These are phyloP conservation scores for Meandrina meandrites DNA, from an alignment of 92 coral and sea anemone genomes.

Conservation along the genomic window DNA sequence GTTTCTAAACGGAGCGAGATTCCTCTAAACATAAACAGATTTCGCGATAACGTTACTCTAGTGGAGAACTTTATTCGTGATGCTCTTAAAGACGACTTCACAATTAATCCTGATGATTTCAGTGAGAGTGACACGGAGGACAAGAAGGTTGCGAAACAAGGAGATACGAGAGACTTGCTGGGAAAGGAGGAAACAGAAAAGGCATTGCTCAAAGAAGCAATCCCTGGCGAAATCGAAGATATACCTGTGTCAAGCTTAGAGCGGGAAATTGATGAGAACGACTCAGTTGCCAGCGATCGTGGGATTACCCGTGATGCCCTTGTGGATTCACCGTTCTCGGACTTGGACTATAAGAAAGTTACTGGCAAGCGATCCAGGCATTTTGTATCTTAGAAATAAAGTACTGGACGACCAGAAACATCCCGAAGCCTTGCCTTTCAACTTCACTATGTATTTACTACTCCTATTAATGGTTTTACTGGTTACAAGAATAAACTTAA, in stretches of 20 bases:
- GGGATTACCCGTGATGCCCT: slow-evolving; percentile 85
- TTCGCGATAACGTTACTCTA: slow-evolving; percentile 64
- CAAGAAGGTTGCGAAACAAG: slow-evolving; percentile 66
- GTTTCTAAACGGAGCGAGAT: slow-evolving; percentile 58
- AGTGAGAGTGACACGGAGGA: slow-evolving; percentile 31
- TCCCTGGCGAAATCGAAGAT: slow-evolving; percentile 77
- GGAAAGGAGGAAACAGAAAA: slow-evolving; percentile 69
- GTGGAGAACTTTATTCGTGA: slow-evolving; percentile 85
- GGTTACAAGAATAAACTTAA: background rate
- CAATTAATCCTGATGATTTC: slow-evolving; percentile 15
- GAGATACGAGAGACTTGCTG: slow-evolving; percentile 74
- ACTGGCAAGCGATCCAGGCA: slow-evolving; percentile 91
- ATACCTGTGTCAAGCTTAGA: slow-evolving; percentile 85
- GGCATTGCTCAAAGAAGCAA: slow-evolving; percentile 66
- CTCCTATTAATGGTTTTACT: background rate
- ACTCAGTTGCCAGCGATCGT: slow-evolving; percentile 79
- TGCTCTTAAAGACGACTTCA: slow-evolving; percentile 72
- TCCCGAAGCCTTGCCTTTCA: too few relatives aligned
- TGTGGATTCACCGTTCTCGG: slow-evolving; percentile 93
- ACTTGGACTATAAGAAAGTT: slow-evolving; percentile 82
- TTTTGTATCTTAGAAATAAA: slow-evolving; percentile 45
- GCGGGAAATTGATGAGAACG: slow-evolving; percentile 85
- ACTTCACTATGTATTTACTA: background rate
- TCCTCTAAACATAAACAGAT: slow-evolving; percentile 62
- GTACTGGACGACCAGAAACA: background rate